Conservation (phyloP, 2,888 invertebrate genomes). For the Chloroclystis v-ata region DNA sequence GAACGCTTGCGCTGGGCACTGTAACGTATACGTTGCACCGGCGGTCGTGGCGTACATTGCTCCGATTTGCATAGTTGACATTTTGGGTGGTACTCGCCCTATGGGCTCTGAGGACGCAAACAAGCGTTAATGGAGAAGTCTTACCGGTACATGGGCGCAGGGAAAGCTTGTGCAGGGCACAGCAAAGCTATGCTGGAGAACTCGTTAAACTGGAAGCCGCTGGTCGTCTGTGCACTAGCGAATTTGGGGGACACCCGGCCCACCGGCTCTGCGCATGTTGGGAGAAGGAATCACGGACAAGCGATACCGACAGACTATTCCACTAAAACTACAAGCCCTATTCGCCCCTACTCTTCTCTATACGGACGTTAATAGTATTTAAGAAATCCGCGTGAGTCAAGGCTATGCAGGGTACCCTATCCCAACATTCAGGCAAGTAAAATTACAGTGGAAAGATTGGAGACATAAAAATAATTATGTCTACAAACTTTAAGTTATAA, state of each 20-base stretch:
- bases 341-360: slow-evolving; percentile 44
- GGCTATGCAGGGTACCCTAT: slow-evolving; percentile 94
- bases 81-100: slow-evolving; percentile 67
- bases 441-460: slow-evolving; percentile 39
- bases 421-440: slow-evolving; percentile 97
- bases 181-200: slow-evolving; percentile 77
- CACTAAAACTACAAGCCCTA: slow-evolving; percentile 34
- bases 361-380: slow-evolving; percentile 25
- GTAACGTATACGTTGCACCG: slow-evolving; percentile 74
- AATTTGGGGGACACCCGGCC: slow-evolving; percentile 82
- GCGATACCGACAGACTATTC: slow-evolving; percentile 34
- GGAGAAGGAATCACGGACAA: slow-evolving; percentile 71
- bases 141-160: slow-evolving; percentile 85
- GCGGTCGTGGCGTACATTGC: slow-evolving; percentile 79
- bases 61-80: slow-evolving; percentile 66
- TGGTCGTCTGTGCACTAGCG: slow-evolving; percentile 78
- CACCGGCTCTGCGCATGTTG: slow-evolving; percentile 81
- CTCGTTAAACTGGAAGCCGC: slow-evolving; percentile 79
- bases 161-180: slow-evolving; percentile 85
- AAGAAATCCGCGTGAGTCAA: slow-evolving; percentile 54
- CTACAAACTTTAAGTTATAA: slow-evolving; percentile 31
- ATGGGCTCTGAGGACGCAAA: slow-evolving; percentile 64
- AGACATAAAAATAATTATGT: slow-evolving; percentile 55
- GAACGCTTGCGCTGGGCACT: slow-evolving; percentile 85
- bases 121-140: slow-evolving; percentile 52